Base-by-base conservation (phyloP, 1,140 invertebrate genomes). In the Apis dorsata region DNA sequence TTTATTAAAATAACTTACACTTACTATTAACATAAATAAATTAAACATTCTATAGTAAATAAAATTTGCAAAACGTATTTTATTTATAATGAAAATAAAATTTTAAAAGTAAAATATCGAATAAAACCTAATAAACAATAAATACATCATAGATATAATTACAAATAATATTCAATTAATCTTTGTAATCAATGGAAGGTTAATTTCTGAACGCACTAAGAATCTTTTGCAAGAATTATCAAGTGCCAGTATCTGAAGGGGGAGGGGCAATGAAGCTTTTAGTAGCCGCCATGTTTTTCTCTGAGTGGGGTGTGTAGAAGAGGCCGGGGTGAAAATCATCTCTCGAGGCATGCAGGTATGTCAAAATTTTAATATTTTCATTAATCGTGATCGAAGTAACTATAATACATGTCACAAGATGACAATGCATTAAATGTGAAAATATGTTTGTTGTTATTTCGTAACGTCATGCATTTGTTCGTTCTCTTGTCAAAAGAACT, bases 301-400 rank as follows among this genome's bases (percentile, higher is more conserved):
- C 90, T 90, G 91, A 93, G 91, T 93, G 93, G 93, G 93, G 92
- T 94, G 93, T 94, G 91, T 93, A 94, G 92, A 92, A 91, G 92
- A 92, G 91, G 91, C 93, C 93, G 93, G 93, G 93, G 93, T 94
- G 93, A 93, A 94, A 93, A 93, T 94, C 93, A 91, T 94, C 93
- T 93, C 93, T 94, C 92, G 92, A 91, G 93, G 92, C 89, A 94
- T 94, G 93, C 93, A 94, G 93, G 93, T 94, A 93, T 34, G 88
- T 91, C 74, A 57, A 68, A 78, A 83, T 75, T 86, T 59, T 53
- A 70, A 60, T 13, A 53, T 74, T 81, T 72, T 55, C 44, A 51
- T 84, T 55, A 44, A 76, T 70, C 70, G 15, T 55, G 51, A 49
- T 49, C 17, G 17, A 62, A 28, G 7, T 24, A 60, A 1, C 1